Evolutionary conservation across 2,888 invertebrate species (phyloP).

Genomic region (Metopia argyrocephala): DNA sequence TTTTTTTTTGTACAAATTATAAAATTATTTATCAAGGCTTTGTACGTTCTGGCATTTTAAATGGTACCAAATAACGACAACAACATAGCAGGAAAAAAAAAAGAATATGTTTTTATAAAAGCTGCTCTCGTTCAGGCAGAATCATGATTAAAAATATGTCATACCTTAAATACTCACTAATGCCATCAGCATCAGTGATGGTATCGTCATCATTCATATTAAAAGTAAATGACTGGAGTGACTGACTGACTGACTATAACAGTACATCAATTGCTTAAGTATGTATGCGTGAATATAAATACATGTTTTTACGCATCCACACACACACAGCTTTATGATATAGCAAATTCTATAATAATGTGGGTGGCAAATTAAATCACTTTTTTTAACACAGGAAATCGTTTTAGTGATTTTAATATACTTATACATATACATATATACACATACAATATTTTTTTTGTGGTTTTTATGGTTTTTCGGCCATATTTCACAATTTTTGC

Average conservation of each 20-base stretch:
- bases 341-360: conserved; percentile 53
- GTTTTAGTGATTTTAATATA: conserved; percentile 36
- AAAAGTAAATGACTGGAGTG: neutral
- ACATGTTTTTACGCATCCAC: neutral
- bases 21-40: conserved; percentile 59
- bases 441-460: neutral
- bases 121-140: conserved; percentile 25
- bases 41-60: conserved; percentile 58
- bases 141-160: conserved; percentile 38
- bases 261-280: neutral
- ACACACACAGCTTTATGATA: conserved; percentile 17
- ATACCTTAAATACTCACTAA: conserved; percentile 32
- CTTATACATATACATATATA: neutral
- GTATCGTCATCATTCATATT: neutral
- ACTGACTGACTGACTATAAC: too few relatives aligned
- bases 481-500: conserved; percentile 28
- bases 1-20: conserved; percentile 31
- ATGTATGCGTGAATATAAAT: neutral
- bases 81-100: too few relatives aligned
- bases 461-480: neutral
- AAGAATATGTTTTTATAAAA: conserved; percentile 31
- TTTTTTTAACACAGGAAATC: conserved; percentile 44
- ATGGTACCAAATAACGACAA: conserved; percentile 35
- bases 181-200: neutral
- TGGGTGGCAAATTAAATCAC: conserved; percentile 43